These are phyloP conservation scores for Aptenodytes patagonicus DNA, from an alignment of 2,113 vertebrate species.

Conservation along the genomic window DNA sequence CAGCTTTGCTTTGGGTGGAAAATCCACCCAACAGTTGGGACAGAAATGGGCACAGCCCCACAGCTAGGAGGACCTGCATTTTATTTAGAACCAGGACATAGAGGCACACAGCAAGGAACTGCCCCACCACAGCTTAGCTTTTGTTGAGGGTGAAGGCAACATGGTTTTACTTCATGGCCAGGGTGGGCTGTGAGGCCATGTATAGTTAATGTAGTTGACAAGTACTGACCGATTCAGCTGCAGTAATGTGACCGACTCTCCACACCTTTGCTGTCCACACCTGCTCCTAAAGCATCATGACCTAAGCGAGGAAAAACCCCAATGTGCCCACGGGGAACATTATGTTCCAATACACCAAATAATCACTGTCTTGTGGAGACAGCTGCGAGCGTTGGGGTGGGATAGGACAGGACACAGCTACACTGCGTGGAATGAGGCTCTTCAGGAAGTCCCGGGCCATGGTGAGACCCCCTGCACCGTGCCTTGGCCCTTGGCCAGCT, in stretches of 20 bases:
- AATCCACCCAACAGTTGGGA: background rate
- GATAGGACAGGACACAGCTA: background rate
- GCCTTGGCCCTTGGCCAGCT: background rate
- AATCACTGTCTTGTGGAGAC: background rate
- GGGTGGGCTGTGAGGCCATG: rapidly evolving
- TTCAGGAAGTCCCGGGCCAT: background rate
- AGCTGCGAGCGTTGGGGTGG: background rate
- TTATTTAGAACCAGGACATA: background rate
- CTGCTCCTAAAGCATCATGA: background rate
- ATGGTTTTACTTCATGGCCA: background rate
- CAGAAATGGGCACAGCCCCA: background rate
- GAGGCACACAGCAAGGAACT: background rate
- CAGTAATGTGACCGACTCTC: background rate
- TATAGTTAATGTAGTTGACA: background rate
- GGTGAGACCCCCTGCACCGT: background rate
- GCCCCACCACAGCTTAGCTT: background rate
- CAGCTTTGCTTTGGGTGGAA: background rate
- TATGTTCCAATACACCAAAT: background rate
- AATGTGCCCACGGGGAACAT: background rate
- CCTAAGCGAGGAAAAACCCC: background rate
- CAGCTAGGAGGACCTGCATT: background rate
- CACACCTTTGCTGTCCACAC: background rate
- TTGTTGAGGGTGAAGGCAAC: background rate
- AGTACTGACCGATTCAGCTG: background rate
- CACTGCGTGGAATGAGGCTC: background rate